A percentile compares a stretch with the other conserved stretches of the same genome.
These are phyloP conservation scores for Typhlichthys eigenmanni DNA, from an alignment of 2,797 vertebrate species.

Conservation along the genomic window DNA sequence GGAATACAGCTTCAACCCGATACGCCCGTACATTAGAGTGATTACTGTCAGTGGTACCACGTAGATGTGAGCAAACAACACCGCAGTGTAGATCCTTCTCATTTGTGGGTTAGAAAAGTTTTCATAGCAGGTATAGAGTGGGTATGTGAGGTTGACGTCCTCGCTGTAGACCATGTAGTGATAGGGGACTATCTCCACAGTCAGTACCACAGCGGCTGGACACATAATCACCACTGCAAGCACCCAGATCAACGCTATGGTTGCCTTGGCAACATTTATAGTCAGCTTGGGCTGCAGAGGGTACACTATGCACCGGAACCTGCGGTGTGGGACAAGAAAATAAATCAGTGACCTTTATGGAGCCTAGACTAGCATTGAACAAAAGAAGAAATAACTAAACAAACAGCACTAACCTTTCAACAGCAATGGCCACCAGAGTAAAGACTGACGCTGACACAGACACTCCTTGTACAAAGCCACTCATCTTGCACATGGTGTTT, in stretches of 20 bases:
- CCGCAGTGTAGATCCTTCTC: conserved; percentile 80
- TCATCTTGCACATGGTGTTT: conserved; percentile 80
- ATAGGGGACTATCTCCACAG: conserved; percentile 68
- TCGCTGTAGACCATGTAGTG: conserved; percentile 74
- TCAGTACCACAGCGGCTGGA: conserved; percentile 76
- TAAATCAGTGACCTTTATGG: conserved; percentile 1
- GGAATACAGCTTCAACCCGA: conserved; percentile 77
- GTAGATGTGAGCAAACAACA: conserved; percentile 81
- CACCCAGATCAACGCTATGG: conserved; percentile 78
- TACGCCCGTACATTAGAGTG: conserved; percentile 76
- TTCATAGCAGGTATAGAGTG: conserved; percentile 79
- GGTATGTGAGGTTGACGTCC: conserved; percentile 69
- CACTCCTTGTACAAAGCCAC: conserved; percentile 80
- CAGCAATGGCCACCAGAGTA: conserved; percentile 82
- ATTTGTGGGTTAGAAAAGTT: conserved; percentile 77
- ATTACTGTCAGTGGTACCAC: conserved; percentile 77
- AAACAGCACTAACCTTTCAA: conserved; percentile 75
- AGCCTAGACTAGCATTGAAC: not conserved
- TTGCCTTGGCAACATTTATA: conserved; percentile 72
- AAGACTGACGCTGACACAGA: conserved; percentile 83
- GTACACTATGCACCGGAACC: conserved; percentile 82
- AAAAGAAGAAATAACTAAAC: not conserved
- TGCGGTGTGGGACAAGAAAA: conserved; percentile 25
- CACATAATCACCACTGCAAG: conserved; percentile 78
- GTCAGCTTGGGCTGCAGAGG: conserved; percentile 80